Conservation (phyloP, 2,888 invertebrate genomes). For the Conomelus anceps region DNA sequence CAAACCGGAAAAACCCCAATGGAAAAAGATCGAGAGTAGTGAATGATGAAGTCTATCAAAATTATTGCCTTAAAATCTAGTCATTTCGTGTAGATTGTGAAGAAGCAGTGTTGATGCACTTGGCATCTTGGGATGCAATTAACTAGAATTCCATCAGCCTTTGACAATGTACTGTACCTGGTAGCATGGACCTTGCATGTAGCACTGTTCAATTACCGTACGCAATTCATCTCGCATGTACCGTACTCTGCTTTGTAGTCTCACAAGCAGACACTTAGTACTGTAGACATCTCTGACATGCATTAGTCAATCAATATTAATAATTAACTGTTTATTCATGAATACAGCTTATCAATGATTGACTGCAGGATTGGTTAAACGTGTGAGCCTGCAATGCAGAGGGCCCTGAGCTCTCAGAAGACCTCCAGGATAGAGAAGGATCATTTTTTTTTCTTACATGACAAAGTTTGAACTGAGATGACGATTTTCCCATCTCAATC, state of each 20-base stretch:
- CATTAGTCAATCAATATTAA: background rate
- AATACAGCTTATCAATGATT: background rate
- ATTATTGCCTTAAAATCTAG: no score
- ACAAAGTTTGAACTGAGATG: no score
- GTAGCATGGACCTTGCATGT: background rate
- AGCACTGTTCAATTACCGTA: background rate
- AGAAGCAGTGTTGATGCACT: background rate
- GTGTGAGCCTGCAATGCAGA: background rate
- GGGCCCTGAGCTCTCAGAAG: no score
- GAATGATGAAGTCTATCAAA: no score
- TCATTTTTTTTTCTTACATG: no score
- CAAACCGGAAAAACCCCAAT: no score
- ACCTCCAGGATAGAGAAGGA: no score
- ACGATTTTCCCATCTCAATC: no score
- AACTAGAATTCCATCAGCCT: background rate
- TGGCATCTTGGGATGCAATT: background rate
- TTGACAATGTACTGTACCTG: background rate
- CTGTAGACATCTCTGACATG: background rate
- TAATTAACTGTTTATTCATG: background rate
- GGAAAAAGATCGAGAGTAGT: no score
- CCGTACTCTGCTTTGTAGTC: background rate
- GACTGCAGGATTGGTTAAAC: background rate
- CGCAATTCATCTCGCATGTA: background rate
- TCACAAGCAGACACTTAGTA: background rate
- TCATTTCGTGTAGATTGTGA: no score